A percentile compares a stretch with the other conserved stretches of the same genome.
Evolutionary conservation across 2,888 invertebrate species (phyloP).

Genomic region (Diarsia rubi): DNA sequence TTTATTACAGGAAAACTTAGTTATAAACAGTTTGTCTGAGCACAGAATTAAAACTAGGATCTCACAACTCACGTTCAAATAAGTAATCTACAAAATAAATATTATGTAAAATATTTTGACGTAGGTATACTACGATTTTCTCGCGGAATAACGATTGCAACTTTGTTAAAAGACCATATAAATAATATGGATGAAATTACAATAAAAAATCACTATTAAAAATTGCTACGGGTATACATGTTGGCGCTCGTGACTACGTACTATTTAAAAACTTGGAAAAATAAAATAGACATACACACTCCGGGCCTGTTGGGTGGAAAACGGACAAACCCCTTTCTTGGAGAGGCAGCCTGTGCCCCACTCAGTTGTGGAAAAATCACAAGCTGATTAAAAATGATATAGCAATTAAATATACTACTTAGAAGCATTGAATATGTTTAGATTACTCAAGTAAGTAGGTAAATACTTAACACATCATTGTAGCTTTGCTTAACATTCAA

Average conservation of each 20-base stretch:
- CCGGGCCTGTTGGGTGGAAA: not conserved
- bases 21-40: not conserved
- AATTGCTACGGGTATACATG: too few relatives aligned
- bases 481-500: not conserved
- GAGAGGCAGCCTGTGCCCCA: not conserved
- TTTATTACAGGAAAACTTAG: not conserved
- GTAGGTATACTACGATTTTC: not conserved
- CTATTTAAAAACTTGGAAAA: not conserved
- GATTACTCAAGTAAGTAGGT: not conserved
- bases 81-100: not conserved
- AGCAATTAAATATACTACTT: too few relatives aligned
- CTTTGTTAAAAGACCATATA: too few relatives aligned
- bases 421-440: not conserved
- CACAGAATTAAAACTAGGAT: not conserved
- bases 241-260: not conserved
- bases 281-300: not conserved
- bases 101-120: not conserved
- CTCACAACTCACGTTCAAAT: not conserved
- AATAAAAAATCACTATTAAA: too few relatives aligned
- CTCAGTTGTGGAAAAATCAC: not conserved
- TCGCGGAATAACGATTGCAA: too few relatives aligned
- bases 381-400: not conserved
- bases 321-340: not conserved
- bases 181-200: too few relatives aligned
- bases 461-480: slow-evolving; percentile 1